Conservation (phyloP, 2,888 invertebrate species). For the Candidula unifasciata region DNA sequence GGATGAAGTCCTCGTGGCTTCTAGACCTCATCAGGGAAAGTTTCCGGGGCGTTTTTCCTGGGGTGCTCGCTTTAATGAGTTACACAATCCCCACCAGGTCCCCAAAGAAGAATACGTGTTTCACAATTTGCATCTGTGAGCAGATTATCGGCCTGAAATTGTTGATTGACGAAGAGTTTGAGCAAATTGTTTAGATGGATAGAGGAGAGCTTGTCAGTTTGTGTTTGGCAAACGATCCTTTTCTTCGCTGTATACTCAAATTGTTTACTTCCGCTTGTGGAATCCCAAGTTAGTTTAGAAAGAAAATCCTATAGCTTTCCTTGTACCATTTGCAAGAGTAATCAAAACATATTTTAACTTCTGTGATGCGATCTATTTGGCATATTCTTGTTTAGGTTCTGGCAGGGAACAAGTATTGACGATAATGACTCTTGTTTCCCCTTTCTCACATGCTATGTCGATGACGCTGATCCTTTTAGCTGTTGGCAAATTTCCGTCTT, state of each 20-base stretch:
- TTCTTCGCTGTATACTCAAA: not conserved
- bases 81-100: slow-evolving; percentile 30
- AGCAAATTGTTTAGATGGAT: slow-evolving; percentile 42
- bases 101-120: slow-evolving; percentile 39
- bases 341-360: no score
- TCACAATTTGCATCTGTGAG: slow-evolving; percentile 49
- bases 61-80: slow-evolving; percentile 18
- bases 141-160: slow-evolving; percentile 33
- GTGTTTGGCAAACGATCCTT: not conserved
- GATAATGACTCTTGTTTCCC: no score
- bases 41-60: not conserved
- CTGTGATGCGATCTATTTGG: no score
- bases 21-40: slow-evolving; percentile 29
- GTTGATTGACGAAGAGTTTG: slow-evolving; percentile 34
- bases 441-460: no score
- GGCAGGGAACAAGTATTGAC: no score
- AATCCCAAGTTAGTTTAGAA: no score
- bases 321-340: no score
- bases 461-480: no score
- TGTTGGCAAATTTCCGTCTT: no score
- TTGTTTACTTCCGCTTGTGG: not conserved
- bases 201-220: slow-evolving; percentile 37
- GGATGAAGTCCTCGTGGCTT: slow-evolving; percentile 21
- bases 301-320: no score
- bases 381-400: no score